phyloP scores from a whole-genome alignment of 2,888 invertebrate species.

The Cerastis rubricosa region DNA sequence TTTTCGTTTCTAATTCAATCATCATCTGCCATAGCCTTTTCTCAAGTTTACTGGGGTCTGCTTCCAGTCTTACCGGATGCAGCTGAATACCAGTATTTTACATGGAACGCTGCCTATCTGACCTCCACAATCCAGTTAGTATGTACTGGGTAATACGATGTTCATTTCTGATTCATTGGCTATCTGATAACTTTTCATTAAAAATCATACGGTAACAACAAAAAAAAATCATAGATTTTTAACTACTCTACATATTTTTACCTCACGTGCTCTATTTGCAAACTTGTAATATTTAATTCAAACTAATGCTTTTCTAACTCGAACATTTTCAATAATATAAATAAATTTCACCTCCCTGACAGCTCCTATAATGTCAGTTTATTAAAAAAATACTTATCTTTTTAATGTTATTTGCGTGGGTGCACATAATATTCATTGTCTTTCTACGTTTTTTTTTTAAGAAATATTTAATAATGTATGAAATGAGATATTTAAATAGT shows the following conservation, averaged over 20 bases:
- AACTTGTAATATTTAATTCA: neutral
- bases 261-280: neutral
- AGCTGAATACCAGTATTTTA: too few relatives aligned
- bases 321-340: neutral
- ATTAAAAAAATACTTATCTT: neutral
- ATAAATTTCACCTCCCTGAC: neutral
- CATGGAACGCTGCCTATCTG: too few relatives aligned
- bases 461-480: too few relatives aligned
- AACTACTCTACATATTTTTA: neutral
- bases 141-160: too few relatives aligned
- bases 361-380: neutral
- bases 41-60: too few relatives aligned
- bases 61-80: too few relatives aligned
- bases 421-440: neutral
- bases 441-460: too few relatives aligned
- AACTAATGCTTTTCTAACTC: neutral
- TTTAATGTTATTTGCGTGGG: neutral
- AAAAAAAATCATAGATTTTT: neutral
- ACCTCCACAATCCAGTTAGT: too few relatives aligned
- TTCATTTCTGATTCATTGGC: neutral
- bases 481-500: too few relatives aligned
- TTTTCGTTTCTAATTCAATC: too few relatives aligned
- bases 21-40: too few relatives aligned
- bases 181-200: neutral
- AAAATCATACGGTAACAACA: neutral